phyloP scores from a whole-genome alignment of 2,888 invertebrate species.

The Abscondita cerata region DNA sequence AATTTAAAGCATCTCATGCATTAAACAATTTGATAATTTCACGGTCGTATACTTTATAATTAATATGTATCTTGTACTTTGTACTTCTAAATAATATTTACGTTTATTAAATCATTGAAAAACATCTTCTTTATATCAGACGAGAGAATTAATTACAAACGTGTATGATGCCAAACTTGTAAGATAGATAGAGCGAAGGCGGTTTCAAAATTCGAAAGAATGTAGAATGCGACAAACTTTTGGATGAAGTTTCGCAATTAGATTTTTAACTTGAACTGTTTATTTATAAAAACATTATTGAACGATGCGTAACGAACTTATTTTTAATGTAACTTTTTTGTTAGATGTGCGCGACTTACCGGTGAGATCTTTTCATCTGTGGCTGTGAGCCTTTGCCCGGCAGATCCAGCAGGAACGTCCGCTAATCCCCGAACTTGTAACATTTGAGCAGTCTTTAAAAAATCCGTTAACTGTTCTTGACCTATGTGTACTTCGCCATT shows the following conservation, averaged over 20 bases:
- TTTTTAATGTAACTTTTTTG: constrained; percentile 8
- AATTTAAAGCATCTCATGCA: too few species aligned
- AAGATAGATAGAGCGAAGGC: too few species aligned
- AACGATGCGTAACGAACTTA: constrained; percentile 4
- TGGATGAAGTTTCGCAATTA: background rate
- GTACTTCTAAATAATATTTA: too few species aligned
- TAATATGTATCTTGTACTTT: too few species aligned
- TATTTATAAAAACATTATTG: constrained; percentile 6
- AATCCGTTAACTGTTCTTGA: constrained; percentile 85
- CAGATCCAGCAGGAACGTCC: constrained; percentile 70
- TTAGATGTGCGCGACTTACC: constrained; percentile 60
- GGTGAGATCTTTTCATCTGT: constrained; percentile 72
- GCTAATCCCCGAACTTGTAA: constrained; percentile 86
- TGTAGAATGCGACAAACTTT: background rate
- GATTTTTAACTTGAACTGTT: background rate
- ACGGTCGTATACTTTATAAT: too few species aligned
- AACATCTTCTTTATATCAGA: too few species aligned
- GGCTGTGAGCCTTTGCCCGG: constrained; percentile 55
- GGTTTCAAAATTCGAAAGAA: background rate
- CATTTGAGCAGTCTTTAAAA: constrained; percentile 86
- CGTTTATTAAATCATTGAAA: too few species aligned
- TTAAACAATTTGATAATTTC: too few species aligned
- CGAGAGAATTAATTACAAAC: too few species aligned
- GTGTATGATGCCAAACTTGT: too few species aligned
- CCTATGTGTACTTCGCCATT: constrained; percentile 91